Percentiles rank a stretch among this genome's conserved stretches.
Conservation (phyloP, 2,113 vertebrate genomes). For the Delphinapterus leucas region DNA sequence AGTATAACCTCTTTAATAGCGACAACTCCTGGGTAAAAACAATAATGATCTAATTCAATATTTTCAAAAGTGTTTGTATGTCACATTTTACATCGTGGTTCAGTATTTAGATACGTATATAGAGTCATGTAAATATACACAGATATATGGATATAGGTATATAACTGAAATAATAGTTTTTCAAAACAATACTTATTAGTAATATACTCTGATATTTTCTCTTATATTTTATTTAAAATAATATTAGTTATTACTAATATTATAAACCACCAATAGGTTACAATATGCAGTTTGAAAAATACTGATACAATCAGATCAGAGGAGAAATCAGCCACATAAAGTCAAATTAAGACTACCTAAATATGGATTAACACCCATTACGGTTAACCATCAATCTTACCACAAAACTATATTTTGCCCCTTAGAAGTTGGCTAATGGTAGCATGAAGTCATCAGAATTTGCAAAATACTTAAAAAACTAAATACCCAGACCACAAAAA, state of each 20-base stretch:
- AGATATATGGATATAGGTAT: neutral
- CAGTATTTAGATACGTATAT: neutral
- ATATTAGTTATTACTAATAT: neutral
- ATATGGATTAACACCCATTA: constrained; percentile 17
- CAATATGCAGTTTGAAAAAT: neutral
- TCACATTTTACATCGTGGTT: neutral
- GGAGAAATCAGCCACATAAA: constrained; percentile 1
- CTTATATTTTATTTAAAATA: constrained; percentile 14
- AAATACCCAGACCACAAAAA: constrained; percentile 24
- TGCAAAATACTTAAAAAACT: constrained; percentile 31
- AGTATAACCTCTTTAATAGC: neutral
- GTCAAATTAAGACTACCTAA: neutral
- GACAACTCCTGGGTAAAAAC: neutral
- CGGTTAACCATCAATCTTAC: neutral
- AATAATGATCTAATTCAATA: neutral
- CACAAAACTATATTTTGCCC: neutral
- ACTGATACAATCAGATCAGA: neutral
- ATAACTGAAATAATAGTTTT: neutral
- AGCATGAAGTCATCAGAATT: constrained; percentile 21
- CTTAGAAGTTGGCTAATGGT: constrained; percentile 35
- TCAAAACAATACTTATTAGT: constrained; percentile 10
- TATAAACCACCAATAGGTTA: neutral
- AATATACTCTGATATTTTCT: neutral
- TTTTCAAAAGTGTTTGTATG: neutral
- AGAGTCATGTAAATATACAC: neutral